These are phyloP conservation scores for Galerucella nymphaeae DNA, from an alignment of 2,888 invertebrate species.

Conservation along the genomic window DNA sequence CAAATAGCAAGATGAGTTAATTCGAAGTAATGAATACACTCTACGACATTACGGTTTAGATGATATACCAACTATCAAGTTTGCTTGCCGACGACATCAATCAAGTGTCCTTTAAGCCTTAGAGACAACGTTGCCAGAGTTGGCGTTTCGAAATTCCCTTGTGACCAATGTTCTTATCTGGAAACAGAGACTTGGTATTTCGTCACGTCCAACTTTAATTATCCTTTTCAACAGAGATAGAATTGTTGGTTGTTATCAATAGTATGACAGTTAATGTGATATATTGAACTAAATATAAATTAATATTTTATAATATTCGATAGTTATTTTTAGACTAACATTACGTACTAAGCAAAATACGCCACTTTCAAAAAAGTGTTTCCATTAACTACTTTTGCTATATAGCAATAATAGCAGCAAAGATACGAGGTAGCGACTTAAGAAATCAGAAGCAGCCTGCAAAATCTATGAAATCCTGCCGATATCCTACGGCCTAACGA, in stretches of 20 bases:
- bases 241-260: neutral
- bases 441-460: too few relatives aligned
- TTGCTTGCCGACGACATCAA: conserved; percentile 64
- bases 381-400: too few relatives aligned
- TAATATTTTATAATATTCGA: too few relatives aligned
- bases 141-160: conserved; percentile 35
- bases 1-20: conserved; percentile 63
- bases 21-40: conserved; percentile 66
- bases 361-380: too few relatives aligned
- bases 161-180: conserved; percentile 38
- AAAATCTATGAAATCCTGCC: too few relatives aligned
- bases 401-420: too few relatives aligned
- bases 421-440: too few relatives aligned
- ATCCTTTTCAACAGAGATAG: neutral
- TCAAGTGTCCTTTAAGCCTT: conserved; percentile 56
- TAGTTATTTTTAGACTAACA: too few relatives aligned
- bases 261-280: neutral
- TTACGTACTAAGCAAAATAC: too few relatives aligned
- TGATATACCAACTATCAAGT: conserved; percentile 66
- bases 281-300: too few relatives aligned
- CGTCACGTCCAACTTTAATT: conserved; percentile 33
- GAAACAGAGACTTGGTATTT: conserved; percentile 37
- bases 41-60: conserved; percentile 66
- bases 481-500: too few relatives aligned
- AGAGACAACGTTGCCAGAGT: conserved; percentile 18